These are phyloP conservation scores for Poeciliopsis gracilis DNA, from an alignment of 2,797 vertebrate genomes.

Conservation along the genomic window DNA sequence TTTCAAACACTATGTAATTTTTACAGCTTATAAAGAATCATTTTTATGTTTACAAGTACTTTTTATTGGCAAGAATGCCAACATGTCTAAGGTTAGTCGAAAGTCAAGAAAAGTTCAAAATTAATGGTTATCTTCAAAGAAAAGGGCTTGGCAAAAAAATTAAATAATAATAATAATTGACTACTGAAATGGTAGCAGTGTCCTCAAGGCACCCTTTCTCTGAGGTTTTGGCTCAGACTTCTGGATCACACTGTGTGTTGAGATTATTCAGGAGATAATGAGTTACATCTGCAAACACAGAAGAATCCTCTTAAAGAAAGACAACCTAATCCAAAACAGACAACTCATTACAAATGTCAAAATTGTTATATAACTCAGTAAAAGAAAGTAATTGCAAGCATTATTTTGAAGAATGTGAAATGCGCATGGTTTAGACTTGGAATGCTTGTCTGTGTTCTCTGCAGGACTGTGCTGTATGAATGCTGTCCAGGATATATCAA, in stretches of 20 bases:
- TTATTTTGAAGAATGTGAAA: conserved; percentile 19
- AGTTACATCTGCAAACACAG: conserved; percentile 62
- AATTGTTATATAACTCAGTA: not conserved
- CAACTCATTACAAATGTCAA: conserved; percentile 24
- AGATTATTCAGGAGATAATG: conserved; percentile 61
- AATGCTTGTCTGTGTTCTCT: conserved; percentile 34
- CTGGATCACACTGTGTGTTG: conserved; percentile 59
- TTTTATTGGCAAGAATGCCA: conserved; percentile 24
- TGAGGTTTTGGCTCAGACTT: conserved; percentile 53
- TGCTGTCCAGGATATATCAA: conserved; percentile 98
- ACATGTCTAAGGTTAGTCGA: conserved; percentile 56
- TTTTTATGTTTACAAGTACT: not conserved
- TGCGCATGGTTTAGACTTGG: conserved; percentile 6
- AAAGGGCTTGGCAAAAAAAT: conserved; percentile 29
- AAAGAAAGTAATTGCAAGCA: not conserved
- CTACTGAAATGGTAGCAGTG: conserved; percentile 57
- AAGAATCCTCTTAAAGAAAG: conserved; percentile 30
- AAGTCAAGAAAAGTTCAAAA: conserved; percentile 31
- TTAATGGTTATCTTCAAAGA: conserved; percentile 63
- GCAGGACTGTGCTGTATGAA: conserved; percentile 92
- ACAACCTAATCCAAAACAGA: conserved; percentile 47
- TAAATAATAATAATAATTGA: conserved; percentile 26
- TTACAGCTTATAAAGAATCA: not conserved
- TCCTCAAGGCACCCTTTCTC: conserved; percentile 40
- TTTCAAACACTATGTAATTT: not conserved